Evolutionary conservation across 2,888 invertebrate species (phyloP), one percentile per base, ranked within the genome.

Genomic region (Tipula confusa): DNA sequence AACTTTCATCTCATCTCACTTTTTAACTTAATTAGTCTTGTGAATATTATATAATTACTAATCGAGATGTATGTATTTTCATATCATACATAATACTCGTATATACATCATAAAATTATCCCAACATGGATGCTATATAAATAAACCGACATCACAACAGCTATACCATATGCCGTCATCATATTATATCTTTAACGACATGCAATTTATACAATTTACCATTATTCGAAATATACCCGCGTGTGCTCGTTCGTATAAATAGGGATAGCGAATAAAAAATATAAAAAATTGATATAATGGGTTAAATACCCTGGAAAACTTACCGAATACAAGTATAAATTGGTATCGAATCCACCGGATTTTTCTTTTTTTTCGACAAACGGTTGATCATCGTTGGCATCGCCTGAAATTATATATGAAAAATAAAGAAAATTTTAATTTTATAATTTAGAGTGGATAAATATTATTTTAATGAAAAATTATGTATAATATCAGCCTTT

Each of bases 271-370:
- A 24, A 3, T 11, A n/a, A 43, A 43, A 43, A 43, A 43, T n/a
- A 2, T 0, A 43, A 43, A 43, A n/a, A 36, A 9, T 36, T 9
- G 11, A 9, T 36, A 9, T 6, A 36, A 36, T 36, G 36, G n/a
- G n/a, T n/a, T n/a, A n/a, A n/a, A n/a, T n/a, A n/a, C n/a, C n/a
- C 33, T 29, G 11, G 9, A 48, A 79, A 36, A 92, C 94, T 93
- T 89, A 94, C 95, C 91, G 93, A 93, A 87, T 95, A 95, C 85
- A 96, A 93, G 90, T 96, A 97, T 87, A 96, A 93, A 90, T 96
- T 96, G 87, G 96, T 95, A 89, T 96, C 96, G 89, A 93, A 93
- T 87, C 93, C 94, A 85, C 93, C 92, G 87, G 91, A 89, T 88
- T 93, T 93, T 89, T 94, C 94, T 89, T 94, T 93, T 86, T 94